Evolutionary conservation across 2,888 invertebrate species (phyloP).

Genomic region (Aspidiotus destructor): DNA sequence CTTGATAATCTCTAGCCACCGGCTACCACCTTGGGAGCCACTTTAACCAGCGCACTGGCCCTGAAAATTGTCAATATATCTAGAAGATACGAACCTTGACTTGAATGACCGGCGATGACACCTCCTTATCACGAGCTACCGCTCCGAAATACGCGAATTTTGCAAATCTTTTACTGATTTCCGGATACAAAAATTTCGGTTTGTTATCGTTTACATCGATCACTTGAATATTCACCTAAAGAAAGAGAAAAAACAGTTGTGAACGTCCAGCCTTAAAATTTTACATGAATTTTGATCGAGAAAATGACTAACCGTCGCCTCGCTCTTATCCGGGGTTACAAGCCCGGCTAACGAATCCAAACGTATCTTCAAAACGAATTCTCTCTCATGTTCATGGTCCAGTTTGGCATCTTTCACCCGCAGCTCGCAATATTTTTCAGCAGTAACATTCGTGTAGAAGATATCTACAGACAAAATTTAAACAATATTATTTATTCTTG

Average conservation of each 20-base stretch:
- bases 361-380: conserved; percentile 65
- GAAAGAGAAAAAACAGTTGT: conserved; percentile 10
- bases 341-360: conserved; percentile 69
- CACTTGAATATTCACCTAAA: conserved; percentile 64
- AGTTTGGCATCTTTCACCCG: conserved; percentile 57
- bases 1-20: too few relatives aligned
- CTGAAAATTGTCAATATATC: not conserved
- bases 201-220: conserved; percentile 82
- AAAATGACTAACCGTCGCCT: conserved; percentile 47
- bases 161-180: conserved; percentile 51
- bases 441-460: conserved; percentile 63
- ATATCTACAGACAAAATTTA: conserved; percentile 46
- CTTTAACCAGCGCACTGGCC: too few relatives aligned
- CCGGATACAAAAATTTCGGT: conserved; percentile 68
- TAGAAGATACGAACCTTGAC: conserved; percentile 50
- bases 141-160: conserved; percentile 60
- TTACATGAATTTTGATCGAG: not conserved
- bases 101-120: conserved; percentile 67
- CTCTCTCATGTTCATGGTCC: conserved; percentile 67
- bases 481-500: not conserved
- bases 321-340: conserved; percentile 65
- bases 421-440: conserved; percentile 74
- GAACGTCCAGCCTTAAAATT: not conserved
- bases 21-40: too few relatives aligned
- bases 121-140: conserved; percentile 56